These are phyloP conservation scores for Triplophysa siluroides DNA, from an alignment of 2,113 vertebrate species.

Conservation along the genomic window DNA sequence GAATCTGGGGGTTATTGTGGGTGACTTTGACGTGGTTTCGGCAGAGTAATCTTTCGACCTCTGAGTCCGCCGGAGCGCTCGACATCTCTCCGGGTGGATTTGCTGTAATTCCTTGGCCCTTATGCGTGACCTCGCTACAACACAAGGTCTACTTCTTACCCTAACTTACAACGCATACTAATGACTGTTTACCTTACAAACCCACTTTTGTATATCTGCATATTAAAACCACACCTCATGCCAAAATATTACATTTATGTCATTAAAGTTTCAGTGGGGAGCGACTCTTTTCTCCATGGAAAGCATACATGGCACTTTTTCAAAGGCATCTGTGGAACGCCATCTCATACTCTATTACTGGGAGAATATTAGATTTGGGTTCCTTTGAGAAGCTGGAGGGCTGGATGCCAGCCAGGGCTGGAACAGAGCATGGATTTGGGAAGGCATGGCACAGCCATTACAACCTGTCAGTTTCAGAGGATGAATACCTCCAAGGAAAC, in stretches of 20 bases:
- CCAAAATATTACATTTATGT: constrained; percentile 38
- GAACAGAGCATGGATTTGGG: constrained; percentile 9
- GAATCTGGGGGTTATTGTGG: constrained; percentile 21
- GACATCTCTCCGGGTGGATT: constrained; percentile 8
- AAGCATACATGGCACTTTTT: constrained; percentile 7
- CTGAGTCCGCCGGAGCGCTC: not conserved
- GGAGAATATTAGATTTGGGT: constrained; percentile 51
- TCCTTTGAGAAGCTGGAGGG: constrained; percentile 37
- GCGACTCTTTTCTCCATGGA: constrained; percentile 11
- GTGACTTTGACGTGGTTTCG: constrained; percentile 23
- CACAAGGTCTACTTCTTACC: constrained; percentile 30
- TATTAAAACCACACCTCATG: constrained; percentile 27
- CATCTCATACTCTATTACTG: constrained; percentile 51
- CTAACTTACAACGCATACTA: constrained; percentile 43
- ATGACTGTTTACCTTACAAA: constrained; percentile 48
- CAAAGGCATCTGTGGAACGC: constrained; percentile 37
- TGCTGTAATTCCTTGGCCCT: constrained; percentile 31
- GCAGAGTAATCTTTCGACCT: not conserved
- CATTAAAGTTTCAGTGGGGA: constrained; percentile 43
- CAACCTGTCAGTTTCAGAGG: constrained; percentile 15
- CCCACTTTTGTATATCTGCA: constrained; percentile 35
- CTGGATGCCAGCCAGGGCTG: constrained; percentile 43
- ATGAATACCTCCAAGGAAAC: constrained; percentile 35
- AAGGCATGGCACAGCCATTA: constrained; percentile 39
- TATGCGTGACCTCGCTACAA: constrained; percentile 31